Evolutionary conservation across 2,113 vertebrate genomes (phyloP).

Genomic region (Sceloporus tristichus): DNA sequence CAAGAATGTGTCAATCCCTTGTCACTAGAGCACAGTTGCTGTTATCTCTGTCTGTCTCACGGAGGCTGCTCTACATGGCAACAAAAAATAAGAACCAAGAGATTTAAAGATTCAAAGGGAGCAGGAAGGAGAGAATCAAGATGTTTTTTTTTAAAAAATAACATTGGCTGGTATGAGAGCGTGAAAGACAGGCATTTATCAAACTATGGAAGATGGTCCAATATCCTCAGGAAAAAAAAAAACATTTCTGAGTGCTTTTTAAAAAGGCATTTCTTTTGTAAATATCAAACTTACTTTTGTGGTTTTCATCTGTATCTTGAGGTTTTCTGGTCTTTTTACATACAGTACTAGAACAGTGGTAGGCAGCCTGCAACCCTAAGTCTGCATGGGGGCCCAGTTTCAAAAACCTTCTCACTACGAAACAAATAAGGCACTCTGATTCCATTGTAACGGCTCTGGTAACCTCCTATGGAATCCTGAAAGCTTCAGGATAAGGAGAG

Average conservation of each 20-base stretch:
- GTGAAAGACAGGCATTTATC: background rate
- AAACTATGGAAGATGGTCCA: constrained; percentile 25
- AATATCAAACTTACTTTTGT: background rate
- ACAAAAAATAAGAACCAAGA: constrained; percentile 54
- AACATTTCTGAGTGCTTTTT: background rate
- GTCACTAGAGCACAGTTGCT: constrained; percentile 43
- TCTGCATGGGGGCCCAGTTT: no score
- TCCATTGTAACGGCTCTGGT: no score
- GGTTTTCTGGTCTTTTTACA: background rate
- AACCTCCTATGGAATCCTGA: no score
- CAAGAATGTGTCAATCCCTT: constrained; percentile 63
- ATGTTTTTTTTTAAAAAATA: background rate
- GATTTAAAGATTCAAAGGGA: constrained; percentile 33
- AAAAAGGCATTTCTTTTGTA: accelerated
- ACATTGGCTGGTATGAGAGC: accelerated
- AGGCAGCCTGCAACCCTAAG: no score
- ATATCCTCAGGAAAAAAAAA: background rate
- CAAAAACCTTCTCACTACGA: no score
- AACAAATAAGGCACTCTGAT: no score
- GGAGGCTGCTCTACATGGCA: constrained; percentile 53
- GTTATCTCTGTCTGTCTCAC: constrained; percentile 59
- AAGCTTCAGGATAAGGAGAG: no score
- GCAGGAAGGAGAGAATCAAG: constrained; percentile 33
- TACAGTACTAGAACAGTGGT: background rate
- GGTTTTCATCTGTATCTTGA: background rate